These are phyloP conservation scores for Epicampocera succincta DNA, from an alignment of 2,888 invertebrate species.

Conservation along the genomic window DNA sequence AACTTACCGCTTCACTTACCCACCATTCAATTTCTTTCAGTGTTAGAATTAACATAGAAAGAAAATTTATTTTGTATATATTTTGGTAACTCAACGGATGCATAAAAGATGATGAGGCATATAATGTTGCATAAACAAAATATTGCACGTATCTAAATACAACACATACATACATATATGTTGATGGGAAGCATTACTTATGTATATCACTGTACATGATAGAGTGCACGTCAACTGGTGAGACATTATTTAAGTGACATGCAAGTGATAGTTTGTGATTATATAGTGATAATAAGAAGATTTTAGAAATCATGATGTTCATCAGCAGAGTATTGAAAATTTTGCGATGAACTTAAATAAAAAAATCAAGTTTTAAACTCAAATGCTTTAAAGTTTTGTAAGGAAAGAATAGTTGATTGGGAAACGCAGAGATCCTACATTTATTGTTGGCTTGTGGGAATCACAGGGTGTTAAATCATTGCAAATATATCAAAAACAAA, in stretches of 20 bases:
- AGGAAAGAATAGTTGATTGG: too few species aligned
- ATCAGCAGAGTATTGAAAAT: conserved; percentile 53
- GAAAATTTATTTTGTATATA: not conserved
- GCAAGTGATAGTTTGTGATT: conserved; percentile 68
- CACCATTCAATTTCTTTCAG: conserved; percentile 16
- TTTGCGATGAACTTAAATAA: conserved; percentile 10
- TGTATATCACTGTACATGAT: conserved; percentile 47
- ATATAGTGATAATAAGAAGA: conserved; percentile 63
- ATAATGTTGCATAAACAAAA: conserved; percentile 68
- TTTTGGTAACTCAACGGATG: conserved; percentile 53
- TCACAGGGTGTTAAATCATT: too few species aligned
- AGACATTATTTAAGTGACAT: conserved; percentile 66
- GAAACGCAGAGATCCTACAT: too few species aligned
- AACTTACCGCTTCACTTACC: not conserved
- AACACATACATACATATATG: too few species aligned
- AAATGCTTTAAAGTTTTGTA: not conserved
- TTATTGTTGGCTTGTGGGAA: too few species aligned
- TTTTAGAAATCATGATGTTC: conserved; percentile 54
- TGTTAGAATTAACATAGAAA: conserved; percentile 5
- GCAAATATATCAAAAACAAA: too few species aligned
- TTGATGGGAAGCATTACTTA: conserved; percentile 54
- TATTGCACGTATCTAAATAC: conserved; percentile 30
- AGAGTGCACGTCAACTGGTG: conserved; percentile 60
- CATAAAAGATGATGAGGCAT: conserved; percentile 67
- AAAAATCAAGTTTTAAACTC: not conserved